A percentile compares a stretch with the other conserved stretches of the same genome.
These are phyloP conservation scores for Melipona beecheii DNA, from an alignment of 2,888 invertebrate genomes.

Conservation along the genomic window DNA sequence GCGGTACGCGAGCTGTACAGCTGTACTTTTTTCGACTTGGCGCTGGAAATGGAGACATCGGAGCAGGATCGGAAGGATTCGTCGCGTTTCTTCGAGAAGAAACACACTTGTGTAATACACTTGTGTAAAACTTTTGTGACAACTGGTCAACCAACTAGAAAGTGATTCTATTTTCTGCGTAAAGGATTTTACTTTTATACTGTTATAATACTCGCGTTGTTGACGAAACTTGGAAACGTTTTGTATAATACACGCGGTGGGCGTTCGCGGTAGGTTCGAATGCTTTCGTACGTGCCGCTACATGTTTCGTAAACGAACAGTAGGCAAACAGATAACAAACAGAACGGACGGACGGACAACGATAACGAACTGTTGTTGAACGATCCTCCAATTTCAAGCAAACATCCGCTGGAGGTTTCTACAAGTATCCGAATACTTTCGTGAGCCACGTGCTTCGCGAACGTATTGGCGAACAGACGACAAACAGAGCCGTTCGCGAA, in stretches of 20 bases:
- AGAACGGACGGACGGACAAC: no score
- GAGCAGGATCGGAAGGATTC: neutral
- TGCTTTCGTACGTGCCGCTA: neutral
- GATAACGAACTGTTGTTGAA: neutral
- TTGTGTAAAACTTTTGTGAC: neutral
- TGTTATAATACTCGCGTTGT: no score
- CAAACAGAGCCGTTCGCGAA: no score
- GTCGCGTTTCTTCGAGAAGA: neutral
- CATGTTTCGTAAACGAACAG: neutral
- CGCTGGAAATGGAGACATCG: neutral
- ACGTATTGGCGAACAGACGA: no score
- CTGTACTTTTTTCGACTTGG: conserved; percentile 3
- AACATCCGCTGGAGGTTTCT: neutral
- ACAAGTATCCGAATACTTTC: no score
- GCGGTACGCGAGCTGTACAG: conserved; percentile 10
- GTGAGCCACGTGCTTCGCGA: neutral
- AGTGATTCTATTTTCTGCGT: no score
- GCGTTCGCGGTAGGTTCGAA: neutral
- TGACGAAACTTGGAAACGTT: neutral
- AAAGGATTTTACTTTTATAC: neutral
- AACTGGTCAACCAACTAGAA: no score
- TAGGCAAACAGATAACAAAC: neutral
- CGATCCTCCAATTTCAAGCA: neutral
- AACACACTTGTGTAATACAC: no score
- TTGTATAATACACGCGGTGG: neutral